These are phyloP conservation scores for Malthinus seriepunctatus DNA, from an alignment of 2,888 invertebrate species.

Conservation along the genomic window DNA sequence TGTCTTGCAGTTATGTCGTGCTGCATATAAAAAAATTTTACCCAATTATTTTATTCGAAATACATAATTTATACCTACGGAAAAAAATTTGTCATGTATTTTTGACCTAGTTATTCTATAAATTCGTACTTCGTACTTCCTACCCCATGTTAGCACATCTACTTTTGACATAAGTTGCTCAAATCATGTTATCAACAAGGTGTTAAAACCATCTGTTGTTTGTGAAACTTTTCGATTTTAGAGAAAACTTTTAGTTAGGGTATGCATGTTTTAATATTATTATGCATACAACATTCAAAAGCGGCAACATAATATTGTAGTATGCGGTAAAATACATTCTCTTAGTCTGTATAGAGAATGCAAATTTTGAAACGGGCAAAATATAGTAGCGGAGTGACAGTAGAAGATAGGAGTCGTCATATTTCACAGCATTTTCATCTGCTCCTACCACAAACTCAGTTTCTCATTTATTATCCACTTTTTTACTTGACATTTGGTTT, in stretches of 20 bases:
- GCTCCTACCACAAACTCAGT: conserved; percentile 32
- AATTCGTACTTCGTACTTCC: no score
- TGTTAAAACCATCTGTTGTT: conserved; percentile 26
- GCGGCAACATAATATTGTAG: conserved; percentile 29
- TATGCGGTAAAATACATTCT: conserved; percentile 31
- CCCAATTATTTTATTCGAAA: no score
- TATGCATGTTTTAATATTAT: conserved; percentile 30
- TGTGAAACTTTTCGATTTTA: conserved; percentile 23
- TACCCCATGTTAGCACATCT: conserved; percentile 1
- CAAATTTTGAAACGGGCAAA: conserved; percentile 29
- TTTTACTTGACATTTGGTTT: conserved; percentile 33
- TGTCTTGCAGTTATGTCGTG: no score
- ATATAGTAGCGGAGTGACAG: conserved; percentile 27
- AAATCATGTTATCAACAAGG: conserved; percentile 13
- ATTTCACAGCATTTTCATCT: conserved; percentile 37
- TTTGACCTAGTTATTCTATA: not conserved
- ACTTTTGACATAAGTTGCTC: conserved; percentile 8
- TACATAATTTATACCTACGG: no score
- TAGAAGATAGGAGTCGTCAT: conserved; percentile 37
- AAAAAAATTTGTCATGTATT: no score
- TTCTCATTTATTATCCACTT: conserved; percentile 36
- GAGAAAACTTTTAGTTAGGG: conserved; percentile 15
- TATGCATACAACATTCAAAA: conserved; percentile 30
- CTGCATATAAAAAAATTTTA: no score
- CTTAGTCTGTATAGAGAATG: conserved; percentile 29